These are phyloP conservation scores for Scaeva pyrastri DNA, from an alignment of 2,888 invertebrate species.

Conservation along the genomic window DNA sequence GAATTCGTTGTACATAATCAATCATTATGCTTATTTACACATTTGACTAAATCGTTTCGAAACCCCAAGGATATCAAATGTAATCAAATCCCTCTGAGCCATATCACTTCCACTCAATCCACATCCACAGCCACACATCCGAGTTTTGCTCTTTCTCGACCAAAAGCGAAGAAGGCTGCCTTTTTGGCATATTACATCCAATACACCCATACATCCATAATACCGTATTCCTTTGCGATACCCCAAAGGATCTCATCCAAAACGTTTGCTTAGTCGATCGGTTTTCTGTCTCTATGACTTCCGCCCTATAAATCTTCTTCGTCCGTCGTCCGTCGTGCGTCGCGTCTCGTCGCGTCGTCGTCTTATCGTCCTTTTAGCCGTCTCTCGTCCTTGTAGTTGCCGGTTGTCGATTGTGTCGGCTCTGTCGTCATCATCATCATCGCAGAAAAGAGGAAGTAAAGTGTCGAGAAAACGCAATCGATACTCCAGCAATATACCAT, in stretches of 20 bases:
- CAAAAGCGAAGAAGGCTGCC: not conserved
- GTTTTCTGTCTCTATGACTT: conserved; percentile 17
- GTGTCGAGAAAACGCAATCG: conserved; percentile 41
- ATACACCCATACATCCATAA: not conserved
- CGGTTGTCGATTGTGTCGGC: too few relatives aligned
- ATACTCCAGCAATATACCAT: too few relatives aligned
- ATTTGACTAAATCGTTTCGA: conserved; percentile 53
- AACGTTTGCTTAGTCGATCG: conserved; percentile 5
- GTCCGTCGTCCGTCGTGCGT: too few relatives aligned
- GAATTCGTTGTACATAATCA: conserved; percentile 32
- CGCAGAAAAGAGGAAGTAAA: not conserved
- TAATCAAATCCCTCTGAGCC: conserved; percentile 56
- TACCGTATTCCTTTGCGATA: not conserved
- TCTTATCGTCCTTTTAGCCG: not conserved
- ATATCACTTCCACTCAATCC: conserved; percentile 39
- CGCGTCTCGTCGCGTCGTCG: too few relatives aligned
- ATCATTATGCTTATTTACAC: conserved; percentile 56
- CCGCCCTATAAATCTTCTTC: conserved; percentile 28
- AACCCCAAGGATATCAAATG: conserved; percentile 60
- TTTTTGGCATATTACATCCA: not conserved
- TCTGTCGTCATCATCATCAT: not conserved
- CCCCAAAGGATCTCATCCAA: not conserved
- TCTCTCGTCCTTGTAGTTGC: not conserved
- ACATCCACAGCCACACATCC: too few relatives aligned
- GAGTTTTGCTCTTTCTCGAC: not conserved